Evolutionary conservation across 2,797 vertebrate genomes (phyloP), one percentile per base, ranked within the genome.

Genomic region (Nasua narica): DNA sequence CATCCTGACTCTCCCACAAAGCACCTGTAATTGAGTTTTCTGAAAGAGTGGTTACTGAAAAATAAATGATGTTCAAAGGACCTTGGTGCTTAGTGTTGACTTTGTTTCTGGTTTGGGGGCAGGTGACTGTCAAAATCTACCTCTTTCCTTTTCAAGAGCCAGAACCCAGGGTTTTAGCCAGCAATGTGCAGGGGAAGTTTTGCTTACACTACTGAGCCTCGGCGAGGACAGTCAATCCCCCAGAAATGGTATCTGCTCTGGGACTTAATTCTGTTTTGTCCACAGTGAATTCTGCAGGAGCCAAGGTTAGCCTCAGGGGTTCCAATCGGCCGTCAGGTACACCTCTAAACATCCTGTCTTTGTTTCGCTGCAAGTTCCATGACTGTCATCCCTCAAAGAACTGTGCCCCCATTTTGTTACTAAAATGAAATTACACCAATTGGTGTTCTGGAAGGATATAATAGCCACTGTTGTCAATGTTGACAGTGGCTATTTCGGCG

Each of bases 371-470:
- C 79, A 93, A 91, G 40, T 87, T 52, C 65, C 32, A 65, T 79
- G 81, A 74, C 69, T 79, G 50, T 90, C 43, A 67, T 54, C 46
- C 60, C 43, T 50, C 23, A 87, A 79, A 94, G 83, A 93, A 86
- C 21, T 79, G 14, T 95, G 77, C 62, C 46, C 46, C 16, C 79
- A 48, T 40, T 91, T 95, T 76, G 52, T 98, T 87, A 91, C 65
- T 62, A 86, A 91, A 56, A 40, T 95, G 65, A 97, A 95, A 96
- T 92, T 86, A 94, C 95, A 78, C 89, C 14, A 94, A 86, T 91
- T 35, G 87, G 48, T 77, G 70, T 62, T 79, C 83, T 93, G 15
- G 6, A 94, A 92, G 87, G 46, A 77, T 78, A n/a, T 11, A 90
- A 69, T 29, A 78, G n/a, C 72, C 52, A 90, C 54, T 79, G 37